These are phyloP conservation scores for Cyphomyrmex costatus DNA, from an alignment of 1,140 invertebrate genomes.

Conservation along the genomic window DNA sequence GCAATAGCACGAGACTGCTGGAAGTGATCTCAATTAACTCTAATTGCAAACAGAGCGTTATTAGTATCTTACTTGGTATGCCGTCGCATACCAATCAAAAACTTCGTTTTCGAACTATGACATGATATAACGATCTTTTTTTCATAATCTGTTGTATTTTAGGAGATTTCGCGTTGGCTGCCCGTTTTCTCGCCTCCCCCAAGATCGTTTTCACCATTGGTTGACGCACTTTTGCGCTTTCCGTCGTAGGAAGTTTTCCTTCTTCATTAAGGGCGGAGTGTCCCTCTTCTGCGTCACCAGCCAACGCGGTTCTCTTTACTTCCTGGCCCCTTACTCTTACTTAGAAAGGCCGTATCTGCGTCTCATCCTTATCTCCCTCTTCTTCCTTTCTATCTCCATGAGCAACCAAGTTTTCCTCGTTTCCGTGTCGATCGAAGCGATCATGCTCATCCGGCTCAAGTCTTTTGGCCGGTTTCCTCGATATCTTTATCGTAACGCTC, in stretches of 20 bases:
- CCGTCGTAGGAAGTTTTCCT: slow-evolving; percentile 23
- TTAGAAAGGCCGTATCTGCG: slow-evolving; percentile 7
- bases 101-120: neutral
- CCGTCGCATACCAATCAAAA: neutral
- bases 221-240: slow-evolving; percentile 18
- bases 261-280: slow-evolving; percentile 41
- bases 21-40: slow-evolving; percentile 24
- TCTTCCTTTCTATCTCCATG: neutral
- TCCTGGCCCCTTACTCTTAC: slow-evolving; percentile 16
- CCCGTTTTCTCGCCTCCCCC: slow-evolving; percentile 23
- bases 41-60: neutral
- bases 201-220: neutral
- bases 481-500: neutral
- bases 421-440: neutral
- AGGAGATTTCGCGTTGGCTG: neutral
- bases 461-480: neutral
- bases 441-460: neutral
- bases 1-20: neutral
- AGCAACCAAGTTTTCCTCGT: neutral
- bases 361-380: neutral
- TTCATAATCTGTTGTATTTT: neutral
- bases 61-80: too few relatives aligned
- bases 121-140: neutral
- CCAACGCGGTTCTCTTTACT: slow-evolving; percentile 29
- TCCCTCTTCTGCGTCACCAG: slow-evolving; percentile 18